Conservation (phyloP, 2,113 vertebrate species). For the Nettapus auritus region DNA sequence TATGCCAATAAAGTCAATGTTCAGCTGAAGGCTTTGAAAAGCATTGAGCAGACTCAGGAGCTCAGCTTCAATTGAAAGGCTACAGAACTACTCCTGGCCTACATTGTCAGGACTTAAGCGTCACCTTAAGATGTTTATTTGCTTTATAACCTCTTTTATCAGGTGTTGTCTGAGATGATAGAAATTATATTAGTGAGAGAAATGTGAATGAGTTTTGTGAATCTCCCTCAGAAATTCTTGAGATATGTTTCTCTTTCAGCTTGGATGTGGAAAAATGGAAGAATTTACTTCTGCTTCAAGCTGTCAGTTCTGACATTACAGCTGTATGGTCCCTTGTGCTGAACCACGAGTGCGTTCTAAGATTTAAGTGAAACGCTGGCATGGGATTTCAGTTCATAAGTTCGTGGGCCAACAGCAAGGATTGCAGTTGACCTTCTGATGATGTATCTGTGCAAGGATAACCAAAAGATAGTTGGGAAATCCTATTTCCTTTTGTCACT, state of each 20-base stretch:
- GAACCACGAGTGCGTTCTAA: not conserved
- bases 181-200: not conserved
- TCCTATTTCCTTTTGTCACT: not conserved
- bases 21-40: not conserved
- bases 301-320: not conserved
- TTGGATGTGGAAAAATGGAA: not conserved
- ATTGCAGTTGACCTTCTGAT: not conserved
- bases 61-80: not conserved
- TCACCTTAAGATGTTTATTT: not conserved
- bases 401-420: not conserved
- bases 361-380: not conserved
- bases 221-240: not conserved
- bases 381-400: not conserved
- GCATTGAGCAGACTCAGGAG: not conserved
- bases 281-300: not conserved
- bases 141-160: not conserved
- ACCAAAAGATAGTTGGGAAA: not conserved
- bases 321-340: not conserved
- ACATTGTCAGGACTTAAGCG: not conserved
- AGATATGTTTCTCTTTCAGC: not conserved
- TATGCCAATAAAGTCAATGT: not conserved
- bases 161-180: not conserved
- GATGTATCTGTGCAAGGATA: not conserved
- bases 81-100: not conserved
- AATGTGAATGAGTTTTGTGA: not conserved